These are phyloP conservation scores for Liopterus haemorrhoidalis DNA, from an alignment of 2,888 invertebrate species.

Conservation along the genomic window DNA sequence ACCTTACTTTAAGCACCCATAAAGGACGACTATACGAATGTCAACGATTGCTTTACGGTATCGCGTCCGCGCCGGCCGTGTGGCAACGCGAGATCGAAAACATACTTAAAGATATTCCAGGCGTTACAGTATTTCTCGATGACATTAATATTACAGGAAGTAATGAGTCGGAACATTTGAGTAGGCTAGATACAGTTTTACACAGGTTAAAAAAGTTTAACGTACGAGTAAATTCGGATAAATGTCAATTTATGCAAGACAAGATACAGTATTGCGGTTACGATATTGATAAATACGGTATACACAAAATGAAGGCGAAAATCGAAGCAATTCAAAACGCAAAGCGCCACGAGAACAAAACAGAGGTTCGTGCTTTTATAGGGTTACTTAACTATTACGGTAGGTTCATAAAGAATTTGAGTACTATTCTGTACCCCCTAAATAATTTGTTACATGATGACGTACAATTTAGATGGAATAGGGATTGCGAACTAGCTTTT, in stretches of 20 bases:
- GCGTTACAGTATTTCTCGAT: too few relatives aligned
- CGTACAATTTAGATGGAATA: slow-evolving; percentile 31
- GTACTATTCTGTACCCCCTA: slow-evolving; percentile 33
- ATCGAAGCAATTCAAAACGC: slow-evolving; percentile 35
- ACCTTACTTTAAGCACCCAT: too few relatives aligned
- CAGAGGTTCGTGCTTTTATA: slow-evolving; percentile 35
- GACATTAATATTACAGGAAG: slow-evolving; percentile 33
- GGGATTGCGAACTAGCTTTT: slow-evolving; percentile 32
- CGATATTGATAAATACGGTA: slow-evolving; percentile 36
- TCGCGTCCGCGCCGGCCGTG: slow-evolving; percentile 37
- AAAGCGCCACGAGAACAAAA: slow-evolving; percentile 30
- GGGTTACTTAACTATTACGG: slow-evolving; percentile 39
- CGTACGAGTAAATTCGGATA: slow-evolving; percentile 33
- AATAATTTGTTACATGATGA: slow-evolving; percentile 33
- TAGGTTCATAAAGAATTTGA: slow-evolving; percentile 36
- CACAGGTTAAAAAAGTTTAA: slow-evolving; percentile 30
- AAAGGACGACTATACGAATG: too few relatives aligned
- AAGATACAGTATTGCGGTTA: slow-evolving; percentile 36
- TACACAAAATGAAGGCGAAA: slow-evolving; percentile 36
- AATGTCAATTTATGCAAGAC: slow-evolving; percentile 34
- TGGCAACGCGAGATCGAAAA: slow-evolving; percentile 37
- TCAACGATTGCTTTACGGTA: slow-evolving; percentile 37
- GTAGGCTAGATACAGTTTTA: slow-evolving; percentile 31
- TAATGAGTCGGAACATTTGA: slow-evolving; percentile 31
- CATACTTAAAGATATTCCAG: slow-evolving; percentile 30